Evolutionary conservation across 2,113 vertebrate genomes (phyloP).

Genomic region (Theropithecus gelada): DNA sequence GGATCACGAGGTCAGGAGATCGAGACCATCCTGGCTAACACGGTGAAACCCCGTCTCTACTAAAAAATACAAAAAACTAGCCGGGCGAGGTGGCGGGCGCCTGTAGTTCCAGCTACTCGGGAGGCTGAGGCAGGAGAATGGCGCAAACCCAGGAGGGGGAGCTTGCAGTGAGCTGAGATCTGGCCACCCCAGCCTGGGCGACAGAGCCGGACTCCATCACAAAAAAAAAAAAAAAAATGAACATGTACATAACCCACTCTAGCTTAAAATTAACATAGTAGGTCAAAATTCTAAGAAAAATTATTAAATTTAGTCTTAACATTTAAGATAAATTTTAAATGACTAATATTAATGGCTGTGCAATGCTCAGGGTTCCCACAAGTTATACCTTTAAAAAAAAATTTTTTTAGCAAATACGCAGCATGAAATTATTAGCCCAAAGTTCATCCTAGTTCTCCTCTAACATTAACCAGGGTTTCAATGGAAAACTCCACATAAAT

Average conservation of each 20-base stretch:
- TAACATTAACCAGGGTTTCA: slow-evolving; percentile 22
- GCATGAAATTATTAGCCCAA: neutral
- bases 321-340: slow-evolving; percentile 49
- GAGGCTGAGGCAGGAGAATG: too few species aligned
- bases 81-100: too few species aligned
- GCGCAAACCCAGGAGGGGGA: too few species aligned
- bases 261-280: slow-evolving; percentile 42
- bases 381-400: neutral
- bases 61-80: too few species aligned
- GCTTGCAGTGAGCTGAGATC: too few species aligned
- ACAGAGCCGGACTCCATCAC: too few species aligned
- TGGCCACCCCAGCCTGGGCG: too few species aligned
- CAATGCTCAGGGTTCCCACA: neutral
- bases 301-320: slow-evolving; percentile 14
- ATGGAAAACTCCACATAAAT: neutral
- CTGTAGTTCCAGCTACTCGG: too few species aligned
- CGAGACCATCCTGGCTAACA: too few species aligned
- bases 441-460: slow-evolving; percentile 4
- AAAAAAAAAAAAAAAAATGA: neutral
- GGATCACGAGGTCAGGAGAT: too few species aligned
- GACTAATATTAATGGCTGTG: neutral
- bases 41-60: too few species aligned
- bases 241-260: neutral
- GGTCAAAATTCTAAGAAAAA: slow-evolving; percentile 49
- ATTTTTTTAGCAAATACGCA: neutral